A percentile compares a stretch with the other conserved stretches of the same genome.
Conservation (phyloP, 2,113 vertebrate genomes). For the Brachionichthys hirsutus region DNA sequence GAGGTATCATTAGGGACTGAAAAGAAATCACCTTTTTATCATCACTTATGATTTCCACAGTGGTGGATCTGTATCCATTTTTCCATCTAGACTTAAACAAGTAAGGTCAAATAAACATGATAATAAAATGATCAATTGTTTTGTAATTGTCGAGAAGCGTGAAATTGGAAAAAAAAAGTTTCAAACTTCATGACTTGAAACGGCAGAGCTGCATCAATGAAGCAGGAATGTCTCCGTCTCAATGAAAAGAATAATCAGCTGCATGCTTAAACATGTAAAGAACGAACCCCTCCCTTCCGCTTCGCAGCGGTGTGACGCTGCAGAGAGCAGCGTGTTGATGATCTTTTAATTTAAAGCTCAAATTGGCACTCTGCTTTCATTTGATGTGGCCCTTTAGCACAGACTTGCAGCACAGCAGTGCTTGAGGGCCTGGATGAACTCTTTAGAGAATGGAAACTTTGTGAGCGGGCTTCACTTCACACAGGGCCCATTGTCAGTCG, state of each 20-base stretch:
- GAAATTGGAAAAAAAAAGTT: too few species aligned
- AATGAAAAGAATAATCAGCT: constrained; percentile 5
- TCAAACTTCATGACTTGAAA: background rate
- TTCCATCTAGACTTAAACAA: background rate
- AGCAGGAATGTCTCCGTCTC: constrained; percentile 5
- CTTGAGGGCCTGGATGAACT: constrained; percentile 40
- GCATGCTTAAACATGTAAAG: constrained; percentile 22
- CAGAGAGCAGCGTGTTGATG: too few species aligned
- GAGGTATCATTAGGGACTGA: too few species aligned
- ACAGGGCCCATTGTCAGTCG: constrained; percentile 62
- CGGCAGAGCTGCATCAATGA: background rate
- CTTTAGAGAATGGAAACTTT: constrained; percentile 51
- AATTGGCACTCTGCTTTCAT: constrained; percentile 14
- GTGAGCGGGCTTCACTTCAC: constrained; percentile 35
- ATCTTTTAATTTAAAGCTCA: constrained; percentile 41
- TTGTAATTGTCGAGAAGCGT: too few species aligned
- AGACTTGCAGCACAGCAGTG: constrained; percentile 38
- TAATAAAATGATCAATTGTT: too few species aligned
- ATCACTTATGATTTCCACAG: too few species aligned
- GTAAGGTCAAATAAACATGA: background rate
- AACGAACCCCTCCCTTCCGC: constrained; percentile 22
- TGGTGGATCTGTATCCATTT: too few species aligned
- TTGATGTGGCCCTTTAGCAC: constrained; percentile 40
- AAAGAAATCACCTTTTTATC: too few species aligned
- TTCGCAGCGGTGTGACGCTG: constrained; percentile 8